Base-by-base conservation (phyloP, 2,888 invertebrate genomes). In the Caenorhabditis sp. region DNA sequence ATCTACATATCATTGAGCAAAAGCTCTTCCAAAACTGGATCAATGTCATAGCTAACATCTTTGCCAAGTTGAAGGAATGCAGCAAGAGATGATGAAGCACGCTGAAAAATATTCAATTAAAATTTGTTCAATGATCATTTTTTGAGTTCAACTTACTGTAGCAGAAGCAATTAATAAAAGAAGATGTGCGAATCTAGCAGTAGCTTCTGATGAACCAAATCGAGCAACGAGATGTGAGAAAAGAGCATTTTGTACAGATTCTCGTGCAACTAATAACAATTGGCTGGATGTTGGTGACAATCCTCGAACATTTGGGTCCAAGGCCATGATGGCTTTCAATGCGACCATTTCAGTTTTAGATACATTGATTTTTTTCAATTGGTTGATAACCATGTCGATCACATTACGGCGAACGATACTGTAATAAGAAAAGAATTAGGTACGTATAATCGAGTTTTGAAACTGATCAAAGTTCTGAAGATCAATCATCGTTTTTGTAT, bases 321-420 rank as follows among this genome's bases (percentile, higher is more conserved):
- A 71, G 1, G 84, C 82, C 67, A 85, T 78, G 56, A 86, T 84
- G 3, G 86, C 86, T 66, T 86, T 86, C 65, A 86, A 58, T 3
- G 81, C 81, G 20, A 84, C 83, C 67, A 80, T 79, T 64, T 86
- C 86, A 1, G 73, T 77, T 25, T 83, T 77, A 21, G 79, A 78
- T 10, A 84, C 70, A 17, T 68, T 65, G 12, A 86, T 58, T n/a
- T 77, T 63, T 20, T 72, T 67, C 12, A 83, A 50, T 36, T 77
- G 76, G 5, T 63, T 60, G 27, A 81, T 59, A 36, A 83, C 62
- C 56, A 77, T 67, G 25, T 80, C 80, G 27, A 75, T 70, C 59
- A 85, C 67, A 49, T 72, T 70, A 12, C 67, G 61, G 0, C 76
- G 75, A 8, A 79, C 70, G 36, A 57, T 26, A 50, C 80, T 82